A percentile compares a stretch with the other conserved stretches of the same genome.
Conservation (phyloP, 2,113 vertebrate species). For the Nothocercus nigrocapillus region DNA sequence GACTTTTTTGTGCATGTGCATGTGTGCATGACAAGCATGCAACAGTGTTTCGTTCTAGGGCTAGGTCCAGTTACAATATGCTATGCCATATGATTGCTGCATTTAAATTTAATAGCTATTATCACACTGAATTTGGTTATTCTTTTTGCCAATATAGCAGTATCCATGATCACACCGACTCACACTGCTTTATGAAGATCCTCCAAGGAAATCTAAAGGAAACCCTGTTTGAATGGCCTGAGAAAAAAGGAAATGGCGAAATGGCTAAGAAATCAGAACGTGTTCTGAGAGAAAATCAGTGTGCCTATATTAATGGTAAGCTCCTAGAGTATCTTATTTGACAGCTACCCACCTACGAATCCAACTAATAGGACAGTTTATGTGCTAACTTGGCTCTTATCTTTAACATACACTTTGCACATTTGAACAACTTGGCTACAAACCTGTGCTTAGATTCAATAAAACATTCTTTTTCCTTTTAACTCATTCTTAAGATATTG, state of each 20-base stretch:
- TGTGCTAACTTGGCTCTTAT: neutral
- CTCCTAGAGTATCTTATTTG: neutral
- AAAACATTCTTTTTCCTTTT: neutral
- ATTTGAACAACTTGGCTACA: neutral
- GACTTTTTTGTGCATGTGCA: neutral
- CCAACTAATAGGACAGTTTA: neutral
- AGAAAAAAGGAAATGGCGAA: constrained; percentile 79
- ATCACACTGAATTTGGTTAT: constrained; percentile 50
- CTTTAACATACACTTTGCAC: neutral
- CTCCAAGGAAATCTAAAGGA: constrained; percentile 97
- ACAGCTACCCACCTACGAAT: neutral
- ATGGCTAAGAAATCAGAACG: constrained; percentile 91
- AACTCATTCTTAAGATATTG: neutral
- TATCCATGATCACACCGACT: constrained; percentile 96
- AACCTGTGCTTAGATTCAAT: neutral
- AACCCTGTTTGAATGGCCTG: constrained; percentile 92
- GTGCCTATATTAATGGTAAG: constrained; percentile 97
- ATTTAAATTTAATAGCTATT: neutral
- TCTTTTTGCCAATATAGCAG: constrained; percentile 82
- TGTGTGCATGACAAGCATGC: neutral
- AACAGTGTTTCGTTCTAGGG: neutral
- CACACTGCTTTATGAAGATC: constrained; percentile 98
- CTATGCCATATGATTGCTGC: neutral
- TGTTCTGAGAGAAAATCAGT: constrained; percentile 88
- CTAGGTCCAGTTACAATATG: neutral